phyloP scores from a whole-genome alignment of 1,140 invertebrate genomes.

The Olivierus martensii region DNA sequence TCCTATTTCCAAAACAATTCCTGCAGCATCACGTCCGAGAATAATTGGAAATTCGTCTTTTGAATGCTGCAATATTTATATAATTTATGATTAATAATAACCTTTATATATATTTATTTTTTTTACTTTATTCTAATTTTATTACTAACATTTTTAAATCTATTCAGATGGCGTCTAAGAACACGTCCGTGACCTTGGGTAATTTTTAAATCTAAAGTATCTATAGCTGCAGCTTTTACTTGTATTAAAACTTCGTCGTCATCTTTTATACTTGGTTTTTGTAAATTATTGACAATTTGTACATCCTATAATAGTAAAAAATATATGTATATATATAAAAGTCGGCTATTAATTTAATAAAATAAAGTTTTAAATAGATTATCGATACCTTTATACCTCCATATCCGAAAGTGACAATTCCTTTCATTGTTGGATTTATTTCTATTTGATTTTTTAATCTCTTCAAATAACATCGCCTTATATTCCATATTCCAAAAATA shows the following conservation, averaged over 20 bases:
- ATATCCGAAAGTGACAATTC: too few relatives aligned
- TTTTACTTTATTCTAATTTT: constrained; percentile 38
- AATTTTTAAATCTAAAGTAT: constrained; percentile 47
- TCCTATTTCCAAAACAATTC: constrained; percentile 48
- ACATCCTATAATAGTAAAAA: too few relatives aligned
- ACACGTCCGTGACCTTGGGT: constrained; percentile 43
- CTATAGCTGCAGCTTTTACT: constrained; percentile 47
- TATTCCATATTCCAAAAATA: too few relatives aligned
- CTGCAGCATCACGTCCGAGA: constrained; percentile 51
- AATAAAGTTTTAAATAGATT: too few relatives aligned
- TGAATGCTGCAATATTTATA: constrained; percentile 29
- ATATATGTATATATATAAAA: too few relatives aligned
- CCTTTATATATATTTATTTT: constrained; percentile 4
- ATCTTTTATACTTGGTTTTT: constrained; percentile 1
- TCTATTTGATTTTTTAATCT: too few relatives aligned
- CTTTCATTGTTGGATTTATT: too few relatives aligned
- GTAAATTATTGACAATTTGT: not conserved
- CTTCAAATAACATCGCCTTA: too few relatives aligned
- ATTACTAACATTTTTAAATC: constrained; percentile 19
- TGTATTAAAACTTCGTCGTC: constrained; percentile 45
- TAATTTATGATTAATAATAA: not conserved
- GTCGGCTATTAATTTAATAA: too few relatives aligned
- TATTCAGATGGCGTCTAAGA: constrained; percentile 29
- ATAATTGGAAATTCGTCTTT: constrained; percentile 42
- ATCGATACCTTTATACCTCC: too few relatives aligned